Base-by-base conservation (phyloP, 2,797 vertebrate genomes). In the Sebastes kiyomatsui region DNA sequence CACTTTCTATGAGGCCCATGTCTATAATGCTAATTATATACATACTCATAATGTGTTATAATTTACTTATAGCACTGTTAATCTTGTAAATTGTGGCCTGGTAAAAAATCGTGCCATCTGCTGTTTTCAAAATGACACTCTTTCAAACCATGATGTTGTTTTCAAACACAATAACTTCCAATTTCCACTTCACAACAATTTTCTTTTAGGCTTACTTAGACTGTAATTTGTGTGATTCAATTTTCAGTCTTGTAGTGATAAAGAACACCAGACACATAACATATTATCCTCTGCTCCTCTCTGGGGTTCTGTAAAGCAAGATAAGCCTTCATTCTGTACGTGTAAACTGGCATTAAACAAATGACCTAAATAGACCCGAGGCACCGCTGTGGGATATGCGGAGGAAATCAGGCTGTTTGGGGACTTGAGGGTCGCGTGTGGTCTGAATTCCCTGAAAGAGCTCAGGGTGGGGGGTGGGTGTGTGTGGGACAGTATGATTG, bases 281-380 rank as follows among this genome's bases (percentile, higher is more conserved):
- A 54, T 54, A 23, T 71, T 38, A 52, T 55, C 67, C 69, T 73
- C 56, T 23, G 23, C 13, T n/a, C 8, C 23, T 72, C 5, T 74
- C 42, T 72, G 75, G 35, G 62, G 42, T 49, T 66, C 28, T 22
- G 30, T 69, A 33, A 62, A 67, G 33, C 56, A 74, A 74, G 58
- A 75, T 55, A 69, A 32, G 12, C 33, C 33, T 87, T 75, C 82
- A 66, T 83, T 83, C 76, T 81, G 52, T 81, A 59, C 2, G 20
- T 80, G 69, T 80, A 76, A 83, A 85, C 76, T 62, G 27, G 65
- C 69, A 76, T 85, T 65, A 73, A 82, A 35, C 70, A 81, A 81
- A 85, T 92, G 72, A 89, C 80, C 79, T 78, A 88, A 79, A 91
- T 76, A 83, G 72, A 83, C 78, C 75, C 4, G 6, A 30, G 68